Conservation (phyloP, 2,888 invertebrate species). For the Acronicta leporina region DNA sequence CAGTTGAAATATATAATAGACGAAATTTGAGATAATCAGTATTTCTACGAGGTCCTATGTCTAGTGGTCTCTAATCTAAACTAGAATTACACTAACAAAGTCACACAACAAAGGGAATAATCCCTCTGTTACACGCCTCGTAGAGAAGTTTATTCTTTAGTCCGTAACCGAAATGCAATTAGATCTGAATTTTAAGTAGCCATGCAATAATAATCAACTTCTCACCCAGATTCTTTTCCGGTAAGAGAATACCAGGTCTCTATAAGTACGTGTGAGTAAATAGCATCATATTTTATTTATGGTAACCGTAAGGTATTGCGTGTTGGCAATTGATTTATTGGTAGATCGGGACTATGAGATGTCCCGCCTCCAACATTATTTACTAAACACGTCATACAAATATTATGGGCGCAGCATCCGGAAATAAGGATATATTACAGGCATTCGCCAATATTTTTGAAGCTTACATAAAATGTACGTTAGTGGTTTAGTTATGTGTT, state of each 20-base stretch:
- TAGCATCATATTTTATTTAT: constrained; percentile 64
- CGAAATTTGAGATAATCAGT: not conserved
- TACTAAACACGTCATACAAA: constrained; percentile 77
- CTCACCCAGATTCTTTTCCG: constrained; percentile 10
- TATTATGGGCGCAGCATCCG: constrained; percentile 66
- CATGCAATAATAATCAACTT: constrained; percentile 15
- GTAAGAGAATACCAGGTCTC: constrained; percentile 4
- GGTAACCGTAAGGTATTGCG: constrained; percentile 68
- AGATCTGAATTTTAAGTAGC: not conserved
- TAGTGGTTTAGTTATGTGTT: constrained; percentile 22
- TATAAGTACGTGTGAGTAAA: constrained; percentile 42
- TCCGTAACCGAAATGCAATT: not conserved
- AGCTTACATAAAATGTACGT: constrained; percentile 41
- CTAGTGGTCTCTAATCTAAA: not conserved
- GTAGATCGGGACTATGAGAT: constrained; percentile 75
- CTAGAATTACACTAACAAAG: not conserved
- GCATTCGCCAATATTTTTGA: constrained; percentile 60
- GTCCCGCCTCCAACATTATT: constrained; percentile 79
- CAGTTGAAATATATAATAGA: not conserved
- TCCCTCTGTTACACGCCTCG: not conserved
- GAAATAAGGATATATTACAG: constrained; percentile 68
- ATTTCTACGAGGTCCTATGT: not conserved
- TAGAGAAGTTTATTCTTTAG: not conserved
- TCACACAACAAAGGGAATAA: not conserved
- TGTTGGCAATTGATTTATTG: constrained; percentile 81